Conservation (phyloP, 2,797 vertebrate genomes). For the Nyctibius grandis region DNA sequence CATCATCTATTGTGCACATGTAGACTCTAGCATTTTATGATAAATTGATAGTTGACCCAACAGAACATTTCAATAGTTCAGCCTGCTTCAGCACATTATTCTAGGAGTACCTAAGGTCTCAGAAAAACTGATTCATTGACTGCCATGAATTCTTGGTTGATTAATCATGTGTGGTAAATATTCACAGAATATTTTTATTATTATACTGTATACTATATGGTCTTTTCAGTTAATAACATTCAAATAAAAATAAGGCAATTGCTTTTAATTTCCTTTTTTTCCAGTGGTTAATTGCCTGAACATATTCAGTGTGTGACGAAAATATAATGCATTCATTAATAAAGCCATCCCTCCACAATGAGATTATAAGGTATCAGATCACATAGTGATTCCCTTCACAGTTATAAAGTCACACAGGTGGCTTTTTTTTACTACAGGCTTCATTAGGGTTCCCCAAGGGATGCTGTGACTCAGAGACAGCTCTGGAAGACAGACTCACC, state of each 20-base stretch:
- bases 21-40: conserved; percentile 10
- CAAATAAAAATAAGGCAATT: conserved; percentile 48
- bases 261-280: not conserved
- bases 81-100: conserved; percentile 23
- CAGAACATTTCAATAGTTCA: conserved; percentile 6
- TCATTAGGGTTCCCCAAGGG: not conserved
- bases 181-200: conserved; percentile 49
- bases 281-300: conserved; percentile 17
- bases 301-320: conserved; percentile 15
- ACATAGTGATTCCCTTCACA: not conserved
- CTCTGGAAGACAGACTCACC: not conserved
- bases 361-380: not conserved
- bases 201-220: not conserved
- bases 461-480: not conserved
- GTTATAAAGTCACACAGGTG: not conserved
- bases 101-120: conserved; percentile 12
- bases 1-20: not conserved
- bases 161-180: conserved; percentile 46
- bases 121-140: conserved; percentile 35
- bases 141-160: not conserved
- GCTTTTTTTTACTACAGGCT: not conserved
- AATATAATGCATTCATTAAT: conserved; percentile 12
- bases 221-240: conserved; percentile 33
- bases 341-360: not conserved
- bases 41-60: conserved; percentile 34